Evolutionary conservation across 2,888 invertebrate genomes (phyloP).

Genomic region (Drosophila tanythrix): DNA sequence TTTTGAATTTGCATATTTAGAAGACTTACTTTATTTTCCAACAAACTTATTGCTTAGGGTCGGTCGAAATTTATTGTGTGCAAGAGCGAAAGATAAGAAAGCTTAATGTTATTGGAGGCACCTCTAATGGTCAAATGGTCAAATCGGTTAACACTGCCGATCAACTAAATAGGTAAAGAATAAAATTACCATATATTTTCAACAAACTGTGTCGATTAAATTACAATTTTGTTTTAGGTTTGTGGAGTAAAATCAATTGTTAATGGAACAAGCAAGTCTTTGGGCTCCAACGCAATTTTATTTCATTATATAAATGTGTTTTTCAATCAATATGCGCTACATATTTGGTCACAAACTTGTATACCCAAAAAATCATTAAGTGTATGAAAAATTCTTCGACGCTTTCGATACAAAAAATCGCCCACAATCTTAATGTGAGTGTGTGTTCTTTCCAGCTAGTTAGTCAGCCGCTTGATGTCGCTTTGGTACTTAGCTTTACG

Average conservation of each 20-base stretch:
- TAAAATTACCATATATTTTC: not conserved
- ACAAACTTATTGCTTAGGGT: not conserved
- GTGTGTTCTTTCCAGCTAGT: constrained; percentile 7
- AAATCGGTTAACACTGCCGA: not conserved
- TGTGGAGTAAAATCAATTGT: not conserved
- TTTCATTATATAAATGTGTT: not conserved
- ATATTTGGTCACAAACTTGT: not conserved
- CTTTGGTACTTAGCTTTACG: constrained; percentile 26
- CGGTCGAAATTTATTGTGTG: not conserved
- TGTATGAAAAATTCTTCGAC: not conserved
- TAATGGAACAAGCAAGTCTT: not conserved
- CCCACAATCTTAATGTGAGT: not conserved
- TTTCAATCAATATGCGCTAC: not conserved
- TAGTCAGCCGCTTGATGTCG: constrained; percentile 10
- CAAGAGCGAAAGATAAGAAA: not conserved
- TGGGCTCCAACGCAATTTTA: not conserved
- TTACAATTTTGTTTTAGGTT: not conserved
- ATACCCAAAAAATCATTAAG: not conserved
- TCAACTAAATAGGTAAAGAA: not conserved
- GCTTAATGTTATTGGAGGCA: not conserved
- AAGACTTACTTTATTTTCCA: not conserved
- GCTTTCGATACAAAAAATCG: not conserved
- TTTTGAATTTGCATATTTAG: not conserved
- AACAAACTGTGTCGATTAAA: not conserved
- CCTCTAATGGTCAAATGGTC: not conserved